A percentile compares a stretch with the other conserved stretches of the same genome.
These are phyloP conservation scores for Protobothrops flavoviridis DNA, from an alignment of 2,113 vertebrate species.

Conservation along the genomic window DNA sequence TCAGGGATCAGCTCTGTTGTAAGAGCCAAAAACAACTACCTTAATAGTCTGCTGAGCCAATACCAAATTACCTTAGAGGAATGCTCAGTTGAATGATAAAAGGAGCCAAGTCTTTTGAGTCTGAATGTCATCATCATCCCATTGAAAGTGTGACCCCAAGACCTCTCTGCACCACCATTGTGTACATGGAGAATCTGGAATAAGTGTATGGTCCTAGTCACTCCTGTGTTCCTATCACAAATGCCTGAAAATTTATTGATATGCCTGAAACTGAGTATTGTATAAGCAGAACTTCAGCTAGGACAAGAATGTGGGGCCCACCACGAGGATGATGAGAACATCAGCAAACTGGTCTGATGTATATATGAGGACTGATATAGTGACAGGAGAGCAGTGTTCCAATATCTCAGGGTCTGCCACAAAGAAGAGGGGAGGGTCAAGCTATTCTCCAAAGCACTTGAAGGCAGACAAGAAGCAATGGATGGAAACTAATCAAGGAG, in stretches of 20 bases:
- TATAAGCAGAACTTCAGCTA: neutral
- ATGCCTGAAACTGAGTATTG: neutral
- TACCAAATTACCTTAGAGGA: conserved; percentile 45
- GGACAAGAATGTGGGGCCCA: neutral
- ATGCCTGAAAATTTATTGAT: neutral
- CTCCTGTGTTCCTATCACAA: neutral
- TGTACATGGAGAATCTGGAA: neutral
- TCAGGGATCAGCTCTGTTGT: conserved; percentile 52
- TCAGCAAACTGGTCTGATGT: neutral
- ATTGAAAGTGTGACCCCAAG: neutral
- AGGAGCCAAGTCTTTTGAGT: conserved; percentile 26
- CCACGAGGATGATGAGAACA: neutral
- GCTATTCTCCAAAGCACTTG: neutral
- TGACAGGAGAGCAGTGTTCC: neutral
- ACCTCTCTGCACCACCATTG: neutral
- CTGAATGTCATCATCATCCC: neutral
- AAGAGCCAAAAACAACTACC: conserved; percentile 64
- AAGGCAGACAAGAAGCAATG: neutral
- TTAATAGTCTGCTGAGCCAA: conserved; percentile 60
- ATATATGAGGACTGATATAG: neutral
- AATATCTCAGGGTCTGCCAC: neutral
- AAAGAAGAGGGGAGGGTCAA: neutral
- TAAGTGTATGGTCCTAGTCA: neutral
- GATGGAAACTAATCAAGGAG: neutral
- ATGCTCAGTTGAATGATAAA: conserved; percentile 32